Percentiles rank a stretch among this genome's conserved stretches.
These are phyloP conservation scores for Ciconia nigra DNA, from an alignment of 2,797 vertebrate species.

Conservation along the genomic window DNA sequence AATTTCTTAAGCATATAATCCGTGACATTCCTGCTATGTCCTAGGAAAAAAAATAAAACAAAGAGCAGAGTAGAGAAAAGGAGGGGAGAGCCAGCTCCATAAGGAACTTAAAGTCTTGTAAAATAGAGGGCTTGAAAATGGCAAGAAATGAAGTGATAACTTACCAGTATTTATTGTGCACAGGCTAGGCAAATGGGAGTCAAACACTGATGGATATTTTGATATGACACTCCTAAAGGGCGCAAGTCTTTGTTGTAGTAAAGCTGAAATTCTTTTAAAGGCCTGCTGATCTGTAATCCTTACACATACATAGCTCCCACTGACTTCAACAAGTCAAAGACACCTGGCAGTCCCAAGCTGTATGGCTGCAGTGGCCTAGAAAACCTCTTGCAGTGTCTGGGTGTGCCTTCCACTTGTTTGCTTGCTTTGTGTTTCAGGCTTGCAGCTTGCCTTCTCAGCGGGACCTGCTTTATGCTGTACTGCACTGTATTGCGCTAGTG, in stretches of 20 bases:
- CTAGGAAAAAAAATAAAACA: not conserved
- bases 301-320: not conserved
- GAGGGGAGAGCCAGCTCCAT: not conserved
- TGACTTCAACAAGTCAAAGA: not conserved
- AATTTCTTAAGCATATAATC: not conserved
- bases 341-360: not conserved
- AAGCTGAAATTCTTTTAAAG: not conserved
- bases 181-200: not conserved
- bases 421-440: not conserved
- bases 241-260: not conserved
- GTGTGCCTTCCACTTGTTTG: not conserved
- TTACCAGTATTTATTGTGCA: not conserved
- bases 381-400: not conserved
- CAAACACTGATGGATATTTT: not conserved
- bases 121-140: not conserved
- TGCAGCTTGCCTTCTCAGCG: not conserved
- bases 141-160: not conserved
- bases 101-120: not conserved
- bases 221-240: not conserved
- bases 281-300: not conserved
- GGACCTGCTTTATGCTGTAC: not conserved
- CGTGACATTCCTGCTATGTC: not conserved
- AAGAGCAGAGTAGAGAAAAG: not conserved
- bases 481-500: rapidly evolving
- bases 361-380: not conserved